Evolutionary conservation across 2,797 vertebrate species (phyloP), one percentile per base, ranked within the genome.

Genomic region (Ptychadena robeensis): DNA sequence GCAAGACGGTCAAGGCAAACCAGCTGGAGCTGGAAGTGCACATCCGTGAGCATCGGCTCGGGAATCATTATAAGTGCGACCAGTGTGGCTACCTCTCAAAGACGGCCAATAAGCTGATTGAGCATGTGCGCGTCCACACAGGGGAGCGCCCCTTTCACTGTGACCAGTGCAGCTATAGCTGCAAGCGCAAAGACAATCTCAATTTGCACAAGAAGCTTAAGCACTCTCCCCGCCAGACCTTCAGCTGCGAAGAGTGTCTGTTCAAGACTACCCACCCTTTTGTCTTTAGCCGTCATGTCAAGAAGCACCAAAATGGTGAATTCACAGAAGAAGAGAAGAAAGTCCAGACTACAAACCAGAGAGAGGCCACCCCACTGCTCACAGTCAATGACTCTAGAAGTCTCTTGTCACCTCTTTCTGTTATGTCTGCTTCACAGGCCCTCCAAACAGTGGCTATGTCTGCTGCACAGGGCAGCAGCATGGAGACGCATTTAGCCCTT

Each of bases 171-270:
- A 94, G 96, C 91, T 99, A 99, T 90, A 98, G 98, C 97, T 99
- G 98, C 95, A 98, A 98, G 92, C 98, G 98, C 94, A 99, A 99
- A 96, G 98, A 99, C 97, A 99, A 99, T 98, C 97, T 99, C 92
- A 98, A 98, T 93, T 95, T 99, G 95, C 98, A 99, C 97, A 98
- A 98, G 95, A 98, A 96, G 95, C 96, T 99, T 93, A 99, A 99
- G 93, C 98, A 99, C 81, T 96, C 97, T 82, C 97, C 97, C 65
- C 96, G 97, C 91, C 97, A 98, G 95, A 96, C 96, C 88, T 96
- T 97, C 90, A 96, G 96, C 94, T 98, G 98, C 83, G 93, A 93
- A 25, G 95, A 96, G 95, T 98, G 97, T 96, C 95, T 97, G 88
- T 98, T 99, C 94, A 97, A 97, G 94, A 98, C 97, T 92, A 97